Evolutionary conservation across 2,113 vertebrate species (phyloP), one percentile per base, ranked within the genome.

Genomic region (Toxotes chatareus): DNA sequence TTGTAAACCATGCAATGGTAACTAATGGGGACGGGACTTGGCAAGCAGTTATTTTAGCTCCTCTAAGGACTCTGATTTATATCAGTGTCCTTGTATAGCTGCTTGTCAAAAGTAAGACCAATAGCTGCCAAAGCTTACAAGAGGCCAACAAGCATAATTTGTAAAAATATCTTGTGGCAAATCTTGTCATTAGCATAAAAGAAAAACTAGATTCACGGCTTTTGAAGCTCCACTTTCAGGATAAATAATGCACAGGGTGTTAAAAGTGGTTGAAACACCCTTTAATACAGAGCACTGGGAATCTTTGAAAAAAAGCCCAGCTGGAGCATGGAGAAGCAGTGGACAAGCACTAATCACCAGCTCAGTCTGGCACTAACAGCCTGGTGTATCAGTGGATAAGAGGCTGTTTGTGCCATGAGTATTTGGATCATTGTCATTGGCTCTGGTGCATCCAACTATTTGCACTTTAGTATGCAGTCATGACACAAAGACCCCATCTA

Each of bases 301-400:
- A 69, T 34, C 17, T 23, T 74, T 76, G 49, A 84, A 80, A 87
- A 27, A 64, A 73, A 73, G 51, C 46, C 67, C 80, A 84, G 59
- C 79, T 79, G 80, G 60, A 61, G 47, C 21, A 17, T 23, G 10
- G 23, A 82, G 78, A 34, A 60, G 66, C 83, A 70, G 53, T 78
- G 83, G 79, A 90, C 79, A 72, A 83, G 83, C 72, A 62, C 65
- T 85, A 89, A 91, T 89, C 83, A 82, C 38, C 57, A 55, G 60
- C 63, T 72, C 75, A 73, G 81, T 38, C 70, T 77, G 83, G 66
- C 75, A 71, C 57, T 83, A 53, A 67, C 74, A 55, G 51, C 62
- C 47, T 51, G 61, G 80, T 79, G 66, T 67, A 74, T 85, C 79
- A 60, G 75, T 36, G 63, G 78, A 87, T 84, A 86, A 86, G 77